These are phyloP conservation scores for Panorpa germanica DNA, from an alignment of 2,888 invertebrate species.

Conservation along the genomic window DNA sequence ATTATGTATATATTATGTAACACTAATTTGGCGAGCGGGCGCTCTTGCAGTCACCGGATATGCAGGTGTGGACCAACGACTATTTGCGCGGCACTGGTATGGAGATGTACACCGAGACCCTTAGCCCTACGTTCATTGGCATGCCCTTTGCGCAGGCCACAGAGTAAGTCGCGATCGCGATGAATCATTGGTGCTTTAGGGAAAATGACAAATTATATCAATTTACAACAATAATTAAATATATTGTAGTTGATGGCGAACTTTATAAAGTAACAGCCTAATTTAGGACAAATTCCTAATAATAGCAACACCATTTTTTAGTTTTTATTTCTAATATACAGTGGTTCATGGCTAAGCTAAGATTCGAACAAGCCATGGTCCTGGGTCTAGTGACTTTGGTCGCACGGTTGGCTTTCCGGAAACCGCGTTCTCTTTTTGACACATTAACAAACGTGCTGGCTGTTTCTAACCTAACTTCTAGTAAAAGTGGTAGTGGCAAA, in stretches of 20 bases:
- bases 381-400: no score
- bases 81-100: slow-evolving; percentile 98
- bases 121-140: slow-evolving; percentile 95
- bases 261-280: neutral
- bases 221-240: slow-evolving; percentile 1
- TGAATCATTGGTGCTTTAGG: slow-evolving; percentile 19
- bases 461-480: no score
- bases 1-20: slow-evolving; percentile 7
- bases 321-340: no score
- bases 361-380: no score
- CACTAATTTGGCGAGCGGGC: slow-evolving; percentile 12
- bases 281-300: no score
- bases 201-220: slow-evolving; percentile 2
- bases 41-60: slow-evolving; percentile 70
- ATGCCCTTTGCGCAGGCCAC: slow-evolving; percentile 96
- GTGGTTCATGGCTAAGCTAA: no score
- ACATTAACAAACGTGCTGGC: no score
- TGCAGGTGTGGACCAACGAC: slow-evolving; percentile 98
- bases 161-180: slow-evolving; percentile 73
- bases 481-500: no score
- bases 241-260: slow-evolving; percentile 2
- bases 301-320: no score
- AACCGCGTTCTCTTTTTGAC: no score
- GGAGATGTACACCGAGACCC: slow-evolving; percentile 99
- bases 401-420: no score